phyloP scores from a whole-genome alignment of 2,113 vertebrate genomes.

The Leptobrachium leishanense region DNA sequence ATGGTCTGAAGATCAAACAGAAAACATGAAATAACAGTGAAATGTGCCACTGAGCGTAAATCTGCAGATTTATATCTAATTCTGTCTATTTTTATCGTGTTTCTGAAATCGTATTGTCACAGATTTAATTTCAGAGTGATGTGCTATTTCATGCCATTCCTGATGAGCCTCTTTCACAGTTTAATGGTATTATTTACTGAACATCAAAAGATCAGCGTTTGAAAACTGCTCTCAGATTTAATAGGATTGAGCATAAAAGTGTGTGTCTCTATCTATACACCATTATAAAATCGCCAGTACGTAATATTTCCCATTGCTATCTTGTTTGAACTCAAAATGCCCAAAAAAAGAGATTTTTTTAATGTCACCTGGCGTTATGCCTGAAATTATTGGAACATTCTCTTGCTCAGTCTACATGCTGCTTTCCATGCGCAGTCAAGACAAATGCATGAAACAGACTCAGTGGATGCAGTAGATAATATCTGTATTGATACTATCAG shows the following conservation, averaged over 20 bases:
- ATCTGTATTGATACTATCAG: too few relatives aligned
- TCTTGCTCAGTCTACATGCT: too few relatives aligned
- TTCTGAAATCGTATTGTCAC: constrained; percentile 16
- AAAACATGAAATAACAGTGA: constrained; percentile 1
- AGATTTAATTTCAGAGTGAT: constrained; percentile 39
- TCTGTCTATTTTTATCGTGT: constrained; percentile 29
- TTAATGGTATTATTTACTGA: constrained; percentile 41
- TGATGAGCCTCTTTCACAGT: constrained; percentile 29
- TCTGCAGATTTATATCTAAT: constrained; percentile 33
- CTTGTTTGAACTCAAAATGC: too few relatives aligned
- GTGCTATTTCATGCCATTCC: constrained; percentile 25
- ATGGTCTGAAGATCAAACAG: constrained; percentile 5
- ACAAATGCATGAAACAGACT: too few relatives aligned
- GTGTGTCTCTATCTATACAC: background rate
- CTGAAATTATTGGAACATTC: too few relatives aligned
- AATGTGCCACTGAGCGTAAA: constrained; percentile 2
- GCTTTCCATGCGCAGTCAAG: too few relatives aligned
- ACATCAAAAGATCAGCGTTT: constrained; percentile 34
- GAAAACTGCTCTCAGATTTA: constrained; percentile 5
- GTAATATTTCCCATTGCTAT: background rate
- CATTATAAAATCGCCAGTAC: background rate
- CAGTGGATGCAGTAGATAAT: too few relatives aligned
- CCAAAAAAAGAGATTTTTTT: too few relatives aligned
- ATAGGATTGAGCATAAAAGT: constrained; percentile 16
- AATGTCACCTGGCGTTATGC: too few relatives aligned